Evolutionary conservation across 2,797 vertebrate genomes (phyloP).

Genomic region (Odontamblyopus rebecca): DNA sequence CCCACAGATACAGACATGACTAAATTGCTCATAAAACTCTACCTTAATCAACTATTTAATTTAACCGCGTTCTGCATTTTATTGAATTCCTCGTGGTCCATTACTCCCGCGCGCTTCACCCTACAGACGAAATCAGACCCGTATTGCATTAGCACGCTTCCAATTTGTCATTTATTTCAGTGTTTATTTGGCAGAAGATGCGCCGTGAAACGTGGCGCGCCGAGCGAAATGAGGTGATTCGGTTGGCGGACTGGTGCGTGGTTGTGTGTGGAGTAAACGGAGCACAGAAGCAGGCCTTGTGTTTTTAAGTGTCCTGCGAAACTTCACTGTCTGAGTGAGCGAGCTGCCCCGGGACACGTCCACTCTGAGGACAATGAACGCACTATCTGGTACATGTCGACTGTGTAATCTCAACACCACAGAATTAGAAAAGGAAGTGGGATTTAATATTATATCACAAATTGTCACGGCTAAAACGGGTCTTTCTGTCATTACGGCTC

Average conservation of each 20-base stretch:
- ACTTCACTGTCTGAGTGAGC: neutral
- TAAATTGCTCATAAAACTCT: neutral
- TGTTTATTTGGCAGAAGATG: conserved; percentile 8
- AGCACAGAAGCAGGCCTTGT: neutral
- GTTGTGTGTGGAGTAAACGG: neutral
- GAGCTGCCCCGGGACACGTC: neutral
- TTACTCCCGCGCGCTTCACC: neutral
- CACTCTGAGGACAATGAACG: neutral
- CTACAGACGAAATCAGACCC: neutral
- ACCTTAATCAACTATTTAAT: conserved; percentile 3
- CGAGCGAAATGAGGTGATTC: neutral
- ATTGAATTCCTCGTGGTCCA: neutral
- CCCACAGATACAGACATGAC: neutral
- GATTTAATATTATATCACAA: too few species aligned
- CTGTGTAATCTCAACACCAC: neutral
- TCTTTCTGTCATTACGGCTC: too few species aligned
- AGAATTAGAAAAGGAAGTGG: neutral
- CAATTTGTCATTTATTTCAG: conserved; percentile 10
- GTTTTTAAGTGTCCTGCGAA: neutral
- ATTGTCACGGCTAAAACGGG: too few species aligned
- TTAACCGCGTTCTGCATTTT: neutral
- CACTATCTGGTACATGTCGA: neutral
- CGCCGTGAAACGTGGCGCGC: neutral
- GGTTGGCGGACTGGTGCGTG: neutral
- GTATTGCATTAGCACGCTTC: conserved; percentile 5